These are phyloP conservation scores for Cryptus armator DNA, from an alignment of 2,888 invertebrate genomes.

Conservation along the genomic window DNA sequence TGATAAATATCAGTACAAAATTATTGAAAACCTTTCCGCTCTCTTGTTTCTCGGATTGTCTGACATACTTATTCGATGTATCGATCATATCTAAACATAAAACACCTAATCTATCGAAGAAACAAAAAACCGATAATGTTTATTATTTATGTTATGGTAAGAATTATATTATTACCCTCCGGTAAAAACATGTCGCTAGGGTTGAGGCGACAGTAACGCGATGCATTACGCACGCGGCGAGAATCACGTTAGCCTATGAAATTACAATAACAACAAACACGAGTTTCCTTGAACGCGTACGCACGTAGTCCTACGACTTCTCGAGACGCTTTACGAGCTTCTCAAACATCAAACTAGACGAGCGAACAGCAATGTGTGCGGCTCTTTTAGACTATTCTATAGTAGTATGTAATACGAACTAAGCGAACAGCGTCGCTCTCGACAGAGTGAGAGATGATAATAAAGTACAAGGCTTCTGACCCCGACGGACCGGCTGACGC, in stretches of 20 bases:
- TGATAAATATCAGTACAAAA: neutral
- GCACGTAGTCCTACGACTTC: neutral
- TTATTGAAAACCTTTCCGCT: neutral
- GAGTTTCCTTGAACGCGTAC: neutral
- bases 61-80: neutral
- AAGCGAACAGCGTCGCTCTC: constrained; percentile 57
- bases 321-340: neutral
- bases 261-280: constrained; percentile 11
- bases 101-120: neutral
- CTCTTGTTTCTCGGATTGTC: neutral
- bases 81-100: neutral
- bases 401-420: constrained; percentile 40
- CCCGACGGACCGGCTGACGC: constrained; percentile 67
- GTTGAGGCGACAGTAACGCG: neutral
- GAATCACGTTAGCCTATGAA: neutral
- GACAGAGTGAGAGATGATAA: constrained; percentile 67
- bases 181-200: neutral
- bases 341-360: neutral
- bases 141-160: neutral
- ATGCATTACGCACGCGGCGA: neutral
- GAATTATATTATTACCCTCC: neutral
- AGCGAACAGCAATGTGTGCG: neutral
- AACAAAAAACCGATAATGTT: neutral
- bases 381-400: constrained; percentile 28
- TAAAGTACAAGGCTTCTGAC: constrained; percentile 77